phyloP scores from a whole-genome alignment of 2,888 invertebrate species.

The Hemicrepidius hirtus region DNA sequence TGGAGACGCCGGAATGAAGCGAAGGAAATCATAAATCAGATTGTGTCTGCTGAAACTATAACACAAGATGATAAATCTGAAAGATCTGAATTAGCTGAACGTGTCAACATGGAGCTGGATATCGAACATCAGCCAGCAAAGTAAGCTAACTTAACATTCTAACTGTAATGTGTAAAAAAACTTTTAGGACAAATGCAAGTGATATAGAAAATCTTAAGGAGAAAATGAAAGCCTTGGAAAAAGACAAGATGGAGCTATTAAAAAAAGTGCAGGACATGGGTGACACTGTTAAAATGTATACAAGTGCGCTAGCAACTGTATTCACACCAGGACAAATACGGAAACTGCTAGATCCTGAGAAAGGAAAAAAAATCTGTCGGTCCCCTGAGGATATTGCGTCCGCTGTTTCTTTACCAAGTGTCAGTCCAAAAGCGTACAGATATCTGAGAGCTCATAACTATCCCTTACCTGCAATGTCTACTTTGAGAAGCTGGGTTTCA shows the following conservation, averaged over 20 bases:
- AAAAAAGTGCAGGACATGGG: not conserved
- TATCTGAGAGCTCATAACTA: slow-evolving; percentile 40
- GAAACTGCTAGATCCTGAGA: slow-evolving; percentile 20
- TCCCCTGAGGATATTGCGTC: slow-evolving; percentile 46
- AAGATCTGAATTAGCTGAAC: not conserved
- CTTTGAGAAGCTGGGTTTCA: slow-evolving; percentile 58
- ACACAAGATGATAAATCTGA: not conserved
- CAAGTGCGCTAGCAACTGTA: not conserved
- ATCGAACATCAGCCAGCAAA: not conserved
- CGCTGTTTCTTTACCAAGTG: slow-evolving; percentile 47
- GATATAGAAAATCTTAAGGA: not conserved
- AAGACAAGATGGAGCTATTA: not conserved
- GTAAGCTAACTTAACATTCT: not conserved
- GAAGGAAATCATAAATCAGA: not conserved
- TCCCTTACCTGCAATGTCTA: slow-evolving; percentile 57
- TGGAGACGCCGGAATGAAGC: not conserved
- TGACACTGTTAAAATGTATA: not conserved
- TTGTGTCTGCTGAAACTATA: not conserved
- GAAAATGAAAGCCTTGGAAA: not conserved
- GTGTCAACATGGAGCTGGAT: not conserved
- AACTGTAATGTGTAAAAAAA: too few relatives aligned
- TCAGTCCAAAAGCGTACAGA: slow-evolving; percentile 52
- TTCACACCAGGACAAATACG: slow-evolving; percentile 40
- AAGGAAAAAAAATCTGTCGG: slow-evolving; percentile 31
- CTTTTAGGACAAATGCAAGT: not conserved